A percentile compares a stretch with the other conserved stretches of the same genome.
Evolutionary conservation across 2,888 invertebrate species (phyloP).

Genomic region (Schizaphis graminum): DNA sequence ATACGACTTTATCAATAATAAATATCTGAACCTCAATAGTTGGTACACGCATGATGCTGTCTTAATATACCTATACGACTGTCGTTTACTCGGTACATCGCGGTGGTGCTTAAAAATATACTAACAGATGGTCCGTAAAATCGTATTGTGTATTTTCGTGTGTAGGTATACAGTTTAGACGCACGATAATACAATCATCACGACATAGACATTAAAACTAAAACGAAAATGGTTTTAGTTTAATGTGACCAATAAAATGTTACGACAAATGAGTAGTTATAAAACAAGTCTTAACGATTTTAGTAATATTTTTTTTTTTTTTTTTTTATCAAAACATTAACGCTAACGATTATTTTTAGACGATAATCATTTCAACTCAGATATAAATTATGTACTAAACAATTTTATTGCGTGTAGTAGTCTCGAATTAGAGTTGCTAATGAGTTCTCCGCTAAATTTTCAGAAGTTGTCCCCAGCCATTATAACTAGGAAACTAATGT

Average conservation of each 20-base stretch:
- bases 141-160: conserved; percentile 1
- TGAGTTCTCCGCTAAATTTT: conserved; percentile 44
- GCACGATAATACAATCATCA: conserved; percentile 42
- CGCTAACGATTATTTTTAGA: conserved; percentile 41
- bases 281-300: conserved; percentile 47
- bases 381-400: conserved; percentile 15
- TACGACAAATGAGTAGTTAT: conserved; percentile 58
- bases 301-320: not conserved
- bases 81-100: not conserved
- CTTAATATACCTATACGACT: not conserved
- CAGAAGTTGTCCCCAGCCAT: conserved; percentile 14
- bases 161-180: conserved; percentile 30
- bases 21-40: not conserved
- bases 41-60: not conserved
- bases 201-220: conserved; percentile 55
- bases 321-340: conserved; percentile 43
- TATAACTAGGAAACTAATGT: conserved; percentile 1
- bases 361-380: not conserved
- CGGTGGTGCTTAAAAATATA: conserved; percentile 25
- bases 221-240: conserved; percentile 56
- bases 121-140: conserved; percentile 30
- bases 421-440: conserved; percentile 53
- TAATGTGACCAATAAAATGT: conserved; percentile 58
- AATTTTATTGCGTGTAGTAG: conserved; percentile 35
- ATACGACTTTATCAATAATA: not conserved